These are phyloP conservation scores for Drosophila oshimai DNA, from an alignment of 1,140 invertebrate genomes.

Conservation along the genomic window DNA sequence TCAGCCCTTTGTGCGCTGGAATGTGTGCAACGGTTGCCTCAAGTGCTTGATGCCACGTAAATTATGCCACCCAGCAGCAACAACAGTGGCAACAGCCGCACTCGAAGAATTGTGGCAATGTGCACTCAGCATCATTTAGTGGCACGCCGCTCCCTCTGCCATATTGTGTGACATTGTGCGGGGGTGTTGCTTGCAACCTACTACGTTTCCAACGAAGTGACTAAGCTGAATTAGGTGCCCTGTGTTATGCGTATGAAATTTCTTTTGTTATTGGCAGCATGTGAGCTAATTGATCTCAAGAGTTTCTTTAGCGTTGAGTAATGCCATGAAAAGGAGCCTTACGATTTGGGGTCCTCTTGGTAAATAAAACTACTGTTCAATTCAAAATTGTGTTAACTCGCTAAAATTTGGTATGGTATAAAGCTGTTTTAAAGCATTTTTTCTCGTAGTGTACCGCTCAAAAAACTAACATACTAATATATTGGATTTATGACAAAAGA, in stretches of 20 bases:
- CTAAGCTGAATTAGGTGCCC: background rate
- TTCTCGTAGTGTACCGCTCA: too few relatives aligned
- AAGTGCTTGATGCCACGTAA: conserved; percentile 61
- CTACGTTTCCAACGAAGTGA: conserved; percentile 11
- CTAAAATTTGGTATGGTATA: too few relatives aligned
- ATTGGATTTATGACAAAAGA: too few relatives aligned
- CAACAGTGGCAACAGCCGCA: conserved; percentile 15
- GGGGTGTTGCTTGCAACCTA: conserved; percentile 11
- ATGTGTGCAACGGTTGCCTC: conserved; percentile 51
- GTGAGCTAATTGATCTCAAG: too few relatives aligned
- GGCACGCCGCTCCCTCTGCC: conserved; percentile 35
- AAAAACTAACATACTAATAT: too few relatives aligned
- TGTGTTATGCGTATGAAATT: background rate
- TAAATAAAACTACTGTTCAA: too few relatives aligned
- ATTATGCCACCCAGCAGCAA: conserved; percentile 61
- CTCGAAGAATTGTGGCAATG: conserved; percentile 71
- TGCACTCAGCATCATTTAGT: conserved; percentile 73
- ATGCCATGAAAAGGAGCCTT: too few relatives aligned
- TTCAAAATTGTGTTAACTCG: too few relatives aligned
- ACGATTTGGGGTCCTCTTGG: too few relatives aligned
- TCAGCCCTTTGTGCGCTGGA: background rate
- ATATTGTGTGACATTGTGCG: conserved; percentile 49
- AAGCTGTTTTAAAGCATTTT: too few relatives aligned
- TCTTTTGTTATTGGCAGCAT: too few relatives aligned
- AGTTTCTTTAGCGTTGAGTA: too few relatives aligned